Conservation (phyloP, 2,797 vertebrate species). For the Otolemur crassicaudatus region DNA sequence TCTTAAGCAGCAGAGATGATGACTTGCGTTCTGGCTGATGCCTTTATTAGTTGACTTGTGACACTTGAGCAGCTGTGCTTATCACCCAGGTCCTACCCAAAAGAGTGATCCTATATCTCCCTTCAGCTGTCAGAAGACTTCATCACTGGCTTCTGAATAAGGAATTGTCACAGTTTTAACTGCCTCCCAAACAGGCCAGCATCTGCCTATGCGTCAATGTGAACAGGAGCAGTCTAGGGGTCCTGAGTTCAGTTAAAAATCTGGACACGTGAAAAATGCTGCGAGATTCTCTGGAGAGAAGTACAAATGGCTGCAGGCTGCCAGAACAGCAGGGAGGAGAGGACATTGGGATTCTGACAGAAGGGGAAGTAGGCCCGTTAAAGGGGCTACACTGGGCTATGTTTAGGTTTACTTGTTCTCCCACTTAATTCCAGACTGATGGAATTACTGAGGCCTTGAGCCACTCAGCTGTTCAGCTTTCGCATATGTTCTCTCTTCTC, state of each 20-base stretch:
- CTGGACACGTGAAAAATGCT: not conserved
- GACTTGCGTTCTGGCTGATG: not conserved
- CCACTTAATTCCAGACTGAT: not conserved
- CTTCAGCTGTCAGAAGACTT: not conserved
- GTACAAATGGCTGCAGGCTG: not conserved
- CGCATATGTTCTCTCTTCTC: not conserved
- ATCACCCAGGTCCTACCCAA: not conserved
- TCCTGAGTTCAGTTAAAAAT: not conserved
- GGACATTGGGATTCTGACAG: not conserved
- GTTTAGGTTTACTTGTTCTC: not conserved
- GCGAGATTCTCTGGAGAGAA: not conserved
- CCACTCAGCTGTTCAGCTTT: not conserved
- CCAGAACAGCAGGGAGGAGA: not conserved
- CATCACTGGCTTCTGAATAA: constrained; percentile 68
- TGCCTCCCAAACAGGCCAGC: constrained; percentile 60
- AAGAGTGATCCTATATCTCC: constrained; percentile 36
- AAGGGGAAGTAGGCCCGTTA: not conserved
- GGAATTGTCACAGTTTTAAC: constrained; percentile 58
- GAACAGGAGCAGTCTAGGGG: constrained; percentile 50
- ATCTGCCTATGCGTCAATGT: constrained; percentile 43
- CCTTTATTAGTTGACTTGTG: not conserved
- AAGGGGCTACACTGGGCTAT: not conserved
- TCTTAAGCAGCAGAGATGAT: not conserved
- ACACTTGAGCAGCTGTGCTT: not conserved
- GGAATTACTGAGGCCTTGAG: not conserved